Percentiles rank a stretch among this genome's conserved stretches.
Evolutionary conservation across 2,113 vertebrate genomes (phyloP).

Genomic region (Nyctibius bracteatus): DNA sequence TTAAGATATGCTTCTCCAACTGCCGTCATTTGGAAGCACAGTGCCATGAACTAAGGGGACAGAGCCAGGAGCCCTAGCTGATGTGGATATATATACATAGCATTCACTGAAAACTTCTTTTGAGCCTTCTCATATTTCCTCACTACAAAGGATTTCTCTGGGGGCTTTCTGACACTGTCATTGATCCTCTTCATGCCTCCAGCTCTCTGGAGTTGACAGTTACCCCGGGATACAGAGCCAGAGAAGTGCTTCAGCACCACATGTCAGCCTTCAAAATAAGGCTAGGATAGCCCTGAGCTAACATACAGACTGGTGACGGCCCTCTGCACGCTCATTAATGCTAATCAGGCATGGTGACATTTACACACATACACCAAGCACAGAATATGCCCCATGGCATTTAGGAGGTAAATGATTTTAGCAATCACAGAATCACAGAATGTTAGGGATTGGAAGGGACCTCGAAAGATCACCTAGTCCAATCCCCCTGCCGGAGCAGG

Average conservation of each 20-base stretch:
- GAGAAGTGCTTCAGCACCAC: neutral
- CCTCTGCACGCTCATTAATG: neutral
- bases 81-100: neutral
- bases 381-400: neutral
- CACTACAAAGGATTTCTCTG: neutral
- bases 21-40: neutral
- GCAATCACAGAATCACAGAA: too few relatives aligned
- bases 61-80: neutral
- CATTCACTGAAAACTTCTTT: neutral
- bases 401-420: neutral
- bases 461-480: too few relatives aligned
- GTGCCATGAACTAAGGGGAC: neutral
- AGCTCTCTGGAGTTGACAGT: neutral
- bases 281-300: neutral
- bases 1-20: neutral
- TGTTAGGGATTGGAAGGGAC: too few relatives aligned
- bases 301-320: neutral
- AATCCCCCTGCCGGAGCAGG: too few relatives aligned
- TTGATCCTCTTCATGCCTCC: neutral
- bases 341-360: fast-evolving
- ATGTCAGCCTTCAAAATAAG: neutral
- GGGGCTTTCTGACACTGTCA: neutral
- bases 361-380: neutral
- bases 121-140: neutral
- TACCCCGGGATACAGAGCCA: neutral